Conservation (phyloP, 2,113 vertebrate genomes). For the Pithys albifrons region DNA sequence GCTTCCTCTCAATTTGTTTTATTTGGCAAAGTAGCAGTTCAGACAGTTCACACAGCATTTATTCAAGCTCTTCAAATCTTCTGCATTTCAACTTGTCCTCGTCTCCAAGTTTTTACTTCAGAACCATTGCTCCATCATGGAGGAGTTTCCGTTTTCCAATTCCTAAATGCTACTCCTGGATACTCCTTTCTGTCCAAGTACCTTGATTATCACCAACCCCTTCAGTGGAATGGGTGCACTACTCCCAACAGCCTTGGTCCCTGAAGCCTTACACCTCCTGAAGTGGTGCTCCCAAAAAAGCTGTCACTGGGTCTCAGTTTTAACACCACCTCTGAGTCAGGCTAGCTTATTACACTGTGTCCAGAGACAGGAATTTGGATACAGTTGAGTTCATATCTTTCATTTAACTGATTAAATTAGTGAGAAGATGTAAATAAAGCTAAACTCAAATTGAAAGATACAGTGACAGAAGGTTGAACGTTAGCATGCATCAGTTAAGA, state of each 20-base stretch:
- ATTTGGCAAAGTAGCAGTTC: conserved; percentile 71
- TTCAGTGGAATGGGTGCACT: background rate
- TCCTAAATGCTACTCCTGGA: conserved; percentile 1
- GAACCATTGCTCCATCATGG: conserved; percentile 29
- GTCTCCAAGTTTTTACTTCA: conserved; percentile 44
- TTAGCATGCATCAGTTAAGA: conserved; percentile 62
- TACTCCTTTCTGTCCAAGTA: background rate
- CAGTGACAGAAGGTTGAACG: conserved; percentile 52
- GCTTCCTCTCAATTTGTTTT: conserved; percentile 58
- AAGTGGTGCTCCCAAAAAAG: background rate
- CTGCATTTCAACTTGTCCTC: conserved; percentile 35
- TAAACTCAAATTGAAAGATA: conserved; percentile 54
- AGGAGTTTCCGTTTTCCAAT: background rate
- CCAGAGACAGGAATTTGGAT: conserved; percentile 42
- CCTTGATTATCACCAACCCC: background rate
- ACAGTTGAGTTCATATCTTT: conserved; percentile 39
- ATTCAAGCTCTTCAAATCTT: conserved; percentile 57
- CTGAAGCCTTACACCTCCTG: conserved; percentile 37
- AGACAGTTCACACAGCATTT: conserved; percentile 66
- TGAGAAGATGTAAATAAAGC: conserved; percentile 60
- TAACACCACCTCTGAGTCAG: conserved; percentile 17
- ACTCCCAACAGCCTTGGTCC: conserved; percentile 53
- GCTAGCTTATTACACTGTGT: conserved; percentile 41
- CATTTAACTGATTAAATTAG: conserved; percentile 34
- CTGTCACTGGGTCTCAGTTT: background rate